phyloP scores from a whole-genome alignment of 2,888 invertebrate genomes.

The Macrophya annulata region DNA sequence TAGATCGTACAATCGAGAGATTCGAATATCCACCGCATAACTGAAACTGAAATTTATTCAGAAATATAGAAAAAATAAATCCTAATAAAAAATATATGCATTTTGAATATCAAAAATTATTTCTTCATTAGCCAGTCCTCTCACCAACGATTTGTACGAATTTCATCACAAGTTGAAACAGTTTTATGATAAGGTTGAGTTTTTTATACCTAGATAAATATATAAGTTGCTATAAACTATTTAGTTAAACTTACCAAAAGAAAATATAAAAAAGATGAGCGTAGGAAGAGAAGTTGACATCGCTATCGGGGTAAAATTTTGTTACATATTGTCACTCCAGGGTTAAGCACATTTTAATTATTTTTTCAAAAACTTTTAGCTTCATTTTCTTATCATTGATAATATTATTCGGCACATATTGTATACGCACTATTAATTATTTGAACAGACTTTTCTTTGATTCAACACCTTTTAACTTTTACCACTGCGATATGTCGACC shows the following conservation, averaged over 20 bases:
- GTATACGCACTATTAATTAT: not conserved
- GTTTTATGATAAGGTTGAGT: not conserved
- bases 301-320: slow-evolving; percentile 69
- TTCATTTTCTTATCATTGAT: slow-evolving; percentile 1
- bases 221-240: not conserved
- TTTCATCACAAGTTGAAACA: not conserved
- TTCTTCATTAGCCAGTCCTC: not conserved
- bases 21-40: not conserved
- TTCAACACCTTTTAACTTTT: not conserved
- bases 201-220: not conserved
- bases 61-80: not conserved
- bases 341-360: slow-evolving; percentile 66
- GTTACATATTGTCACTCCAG: slow-evolving; percentile 72
- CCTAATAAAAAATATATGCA: too few species aligned
- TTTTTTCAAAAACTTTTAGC: not conserved
- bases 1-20: not conserved
- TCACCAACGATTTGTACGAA: not conserved
- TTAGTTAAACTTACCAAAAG: slow-evolving; percentile 73
- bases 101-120: not conserved
- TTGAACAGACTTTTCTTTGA: not conserved
- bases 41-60: not conserved
- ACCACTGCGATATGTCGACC: not conserved
- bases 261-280: slow-evolving; percentile 75
- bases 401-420: slow-evolving; percentile 15
- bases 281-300: slow-evolving; percentile 75